A percentile compares a stretch with the other conserved stretches of the same genome.
These are phyloP conservation scores for Vimba vimba DNA, from an alignment of 2,113 vertebrate genomes.

Conservation along the genomic window DNA sequence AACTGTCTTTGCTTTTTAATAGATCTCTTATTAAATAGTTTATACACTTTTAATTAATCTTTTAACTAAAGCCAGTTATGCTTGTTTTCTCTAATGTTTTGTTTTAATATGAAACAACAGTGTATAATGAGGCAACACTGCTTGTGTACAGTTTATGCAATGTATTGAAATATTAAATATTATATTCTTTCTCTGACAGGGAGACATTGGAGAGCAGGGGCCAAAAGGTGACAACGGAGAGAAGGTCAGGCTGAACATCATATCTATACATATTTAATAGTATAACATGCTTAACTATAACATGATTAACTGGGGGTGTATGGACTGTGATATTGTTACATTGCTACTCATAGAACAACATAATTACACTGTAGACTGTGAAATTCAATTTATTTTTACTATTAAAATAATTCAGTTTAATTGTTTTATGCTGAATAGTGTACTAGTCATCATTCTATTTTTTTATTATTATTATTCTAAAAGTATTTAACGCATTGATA, in stretches of 20 bases:
- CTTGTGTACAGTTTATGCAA: neutral
- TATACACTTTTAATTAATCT: neutral
- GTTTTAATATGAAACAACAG: neutral
- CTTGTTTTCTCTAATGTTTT: no score
- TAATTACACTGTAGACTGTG: neutral
- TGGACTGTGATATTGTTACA: neutral
- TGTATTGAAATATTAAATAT: neutral
- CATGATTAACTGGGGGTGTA: neutral
- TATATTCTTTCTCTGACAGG: conserved; percentile 72
- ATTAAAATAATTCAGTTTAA: no score
- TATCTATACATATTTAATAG: neutral
- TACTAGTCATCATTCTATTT: no score
- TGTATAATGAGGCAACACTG: neutral
- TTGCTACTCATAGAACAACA: neutral
- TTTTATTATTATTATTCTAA: no score
- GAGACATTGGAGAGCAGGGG: conserved; percentile 88
- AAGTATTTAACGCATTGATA: no score
- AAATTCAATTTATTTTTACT: neutral
- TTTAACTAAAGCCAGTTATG: neutral
- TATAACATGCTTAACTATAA: neutral
- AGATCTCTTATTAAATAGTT: neutral
- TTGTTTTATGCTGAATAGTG: no score
- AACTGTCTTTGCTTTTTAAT: neutral
- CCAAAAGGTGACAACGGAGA: conserved; percentile 87
- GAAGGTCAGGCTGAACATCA: conserved; percentile 82